A percentile compares a stretch with the other conserved stretches of the same genome.
These are phyloP conservation scores for Teleopsis dalmanni DNA, from an alignment of 1,140 invertebrate species.

Conservation along the genomic window DNA sequence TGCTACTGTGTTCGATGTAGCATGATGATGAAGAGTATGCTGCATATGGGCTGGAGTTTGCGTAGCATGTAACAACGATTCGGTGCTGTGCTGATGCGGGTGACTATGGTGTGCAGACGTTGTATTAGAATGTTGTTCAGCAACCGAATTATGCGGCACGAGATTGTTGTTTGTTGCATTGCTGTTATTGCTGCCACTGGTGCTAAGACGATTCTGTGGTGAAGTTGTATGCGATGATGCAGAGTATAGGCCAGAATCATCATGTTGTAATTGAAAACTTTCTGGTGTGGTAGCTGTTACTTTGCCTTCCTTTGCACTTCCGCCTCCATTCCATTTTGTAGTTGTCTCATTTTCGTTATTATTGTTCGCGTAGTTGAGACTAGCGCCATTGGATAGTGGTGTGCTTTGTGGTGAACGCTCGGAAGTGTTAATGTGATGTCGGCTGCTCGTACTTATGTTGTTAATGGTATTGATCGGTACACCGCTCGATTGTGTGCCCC, in stretches of 20 bases:
- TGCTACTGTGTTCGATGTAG: conserved; percentile 19
- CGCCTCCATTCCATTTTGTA: conserved; percentile 37
- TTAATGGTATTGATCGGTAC: conserved; percentile 23
- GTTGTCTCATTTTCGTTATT: conserved; percentile 23
- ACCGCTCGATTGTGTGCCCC: conserved; percentile 54
- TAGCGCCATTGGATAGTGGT: conserved; percentile 26
- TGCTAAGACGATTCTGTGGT: conserved; percentile 32
- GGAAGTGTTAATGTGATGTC: conserved; percentile 10
- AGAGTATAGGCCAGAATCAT: conserved; percentile 39
- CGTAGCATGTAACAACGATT: not conserved
- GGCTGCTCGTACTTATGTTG: not conserved
- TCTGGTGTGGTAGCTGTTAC: conserved; percentile 30
- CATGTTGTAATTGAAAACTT: conserved; percentile 34
- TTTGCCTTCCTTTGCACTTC: conserved; percentile 19
- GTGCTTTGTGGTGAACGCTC: conserved; percentile 37
- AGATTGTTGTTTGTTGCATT: not conserved
- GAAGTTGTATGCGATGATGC: conserved; percentile 40
- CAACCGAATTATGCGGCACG: conserved; percentile 17
- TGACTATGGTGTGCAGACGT: not conserved
- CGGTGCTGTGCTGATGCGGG: not conserved
- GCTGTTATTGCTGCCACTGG: conserved; percentile 13
- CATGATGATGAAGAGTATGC: not conserved
- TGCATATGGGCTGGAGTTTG: too few species aligned
- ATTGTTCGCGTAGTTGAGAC: conserved; percentile 24
- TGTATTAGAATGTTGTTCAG: conserved; percentile 6